Percentiles rank a stretch among this genome's conserved stretches.
phyloP scores from a whole-genome alignment of 2,888 invertebrate genomes.

The Dryococelus australis region DNA sequence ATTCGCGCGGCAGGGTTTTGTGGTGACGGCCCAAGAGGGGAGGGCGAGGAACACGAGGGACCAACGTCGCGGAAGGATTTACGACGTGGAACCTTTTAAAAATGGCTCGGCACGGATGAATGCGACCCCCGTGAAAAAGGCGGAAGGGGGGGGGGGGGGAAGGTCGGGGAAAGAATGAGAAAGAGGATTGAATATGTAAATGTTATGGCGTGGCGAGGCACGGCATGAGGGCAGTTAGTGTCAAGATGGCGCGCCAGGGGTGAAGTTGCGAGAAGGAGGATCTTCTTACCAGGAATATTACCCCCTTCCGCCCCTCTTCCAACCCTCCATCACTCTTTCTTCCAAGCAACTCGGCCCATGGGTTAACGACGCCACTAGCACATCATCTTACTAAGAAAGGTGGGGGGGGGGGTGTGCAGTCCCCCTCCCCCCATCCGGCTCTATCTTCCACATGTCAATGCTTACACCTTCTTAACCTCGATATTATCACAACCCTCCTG shows the following conservation, averaged over 20 bases:
- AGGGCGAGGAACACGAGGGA: not conserved
- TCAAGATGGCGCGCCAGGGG: not conserved
- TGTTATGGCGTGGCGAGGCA: slow-evolving; percentile 2
- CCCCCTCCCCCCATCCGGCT: too few relatives aligned
- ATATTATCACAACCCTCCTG: too few relatives aligned
- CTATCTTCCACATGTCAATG: too few relatives aligned
- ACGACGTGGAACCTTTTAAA: slow-evolving; percentile 8
- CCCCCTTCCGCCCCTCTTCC: not conserved
- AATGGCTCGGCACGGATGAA: not conserved
- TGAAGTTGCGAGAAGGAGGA: not conserved
- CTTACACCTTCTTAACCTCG: too few relatives aligned
- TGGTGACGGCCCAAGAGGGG: too few relatives aligned
- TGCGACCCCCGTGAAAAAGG: not conserved
- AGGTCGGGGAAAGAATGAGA: not conserved
- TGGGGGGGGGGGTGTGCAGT: too few relatives aligned
- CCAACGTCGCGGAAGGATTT: not conserved
- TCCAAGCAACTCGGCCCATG: not conserved
- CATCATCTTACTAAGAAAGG: not conserved
- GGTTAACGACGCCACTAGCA: slow-evolving; percentile 11
- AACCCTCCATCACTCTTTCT: too few relatives aligned
- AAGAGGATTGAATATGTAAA: not conserved
- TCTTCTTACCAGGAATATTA: not conserved
- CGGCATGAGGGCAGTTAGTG: slow-evolving; percentile 8
- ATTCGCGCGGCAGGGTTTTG: not conserved
- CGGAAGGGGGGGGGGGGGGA: too few relatives aligned